Percentiles rank a stretch among this genome's conserved stretches.
phyloP scores from a whole-genome alignment of 2,888 invertebrate genomes.

The Eupithecia pulchellata region DNA sequence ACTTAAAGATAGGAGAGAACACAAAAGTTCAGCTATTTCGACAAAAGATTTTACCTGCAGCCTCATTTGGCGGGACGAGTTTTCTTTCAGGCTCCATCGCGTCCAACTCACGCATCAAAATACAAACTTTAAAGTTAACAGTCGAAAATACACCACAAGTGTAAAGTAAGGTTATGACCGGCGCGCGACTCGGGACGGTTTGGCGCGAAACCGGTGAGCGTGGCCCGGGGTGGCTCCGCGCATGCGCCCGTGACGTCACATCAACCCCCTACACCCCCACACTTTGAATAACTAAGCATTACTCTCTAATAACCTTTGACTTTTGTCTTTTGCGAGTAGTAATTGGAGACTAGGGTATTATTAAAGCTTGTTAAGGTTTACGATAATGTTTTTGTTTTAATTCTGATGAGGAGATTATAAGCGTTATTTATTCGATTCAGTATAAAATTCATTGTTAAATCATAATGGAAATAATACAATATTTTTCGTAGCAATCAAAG shows the following conservation, averaged over 20 bases:
- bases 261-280: constrained; percentile 50
- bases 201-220: constrained; percentile 76
- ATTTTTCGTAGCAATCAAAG: too few species aligned
- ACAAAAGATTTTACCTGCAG: constrained; percentile 63
- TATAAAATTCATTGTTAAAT: not conserved
- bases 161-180: constrained; percentile 70
- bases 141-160: constrained; percentile 39
- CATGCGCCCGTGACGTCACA: constrained; percentile 76
- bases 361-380: not conserved
- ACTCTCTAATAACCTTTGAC: constrained; percentile 35
- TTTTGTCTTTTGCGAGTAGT: constrained; percentile 16
- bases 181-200: constrained; percentile 71
- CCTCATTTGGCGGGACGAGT: constrained; percentile 53
- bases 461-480: not conserved
- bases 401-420: not conserved
- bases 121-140: constrained; percentile 44
- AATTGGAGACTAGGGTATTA: not conserved
- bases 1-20: not conserved
- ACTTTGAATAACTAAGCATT: constrained; percentile 43
- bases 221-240: constrained; percentile 68
- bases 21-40: not conserved
- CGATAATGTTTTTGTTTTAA: not conserved
- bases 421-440: not conserved
- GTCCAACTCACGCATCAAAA: constrained; percentile 42
- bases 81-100: constrained; percentile 66